Percentiles rank a stretch among this genome's conserved stretches.
Evolutionary conservation across 2,888 invertebrate genomes (phyloP).

Genomic region (Icerya purchasi): DNA sequence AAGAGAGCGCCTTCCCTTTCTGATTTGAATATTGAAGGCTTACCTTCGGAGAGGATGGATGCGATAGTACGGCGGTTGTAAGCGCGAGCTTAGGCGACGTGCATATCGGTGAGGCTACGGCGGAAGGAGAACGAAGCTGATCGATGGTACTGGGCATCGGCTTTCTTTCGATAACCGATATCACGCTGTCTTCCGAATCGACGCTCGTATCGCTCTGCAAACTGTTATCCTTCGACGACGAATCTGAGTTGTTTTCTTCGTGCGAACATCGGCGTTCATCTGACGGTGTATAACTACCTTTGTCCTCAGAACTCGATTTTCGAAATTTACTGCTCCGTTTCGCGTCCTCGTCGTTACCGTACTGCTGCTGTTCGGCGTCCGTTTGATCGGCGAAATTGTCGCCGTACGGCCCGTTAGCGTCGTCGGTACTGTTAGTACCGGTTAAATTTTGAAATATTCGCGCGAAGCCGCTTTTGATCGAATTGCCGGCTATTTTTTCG

Average conservation of each 20-base stretch:
- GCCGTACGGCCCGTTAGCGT: constrained; percentile 16
- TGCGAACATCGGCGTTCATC: constrained; percentile 51
- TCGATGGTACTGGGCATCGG: constrained; percentile 32
- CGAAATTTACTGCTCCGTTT: too few relatives aligned
- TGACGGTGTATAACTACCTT: constrained; percentile 13
- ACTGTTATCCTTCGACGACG: constrained; percentile 67
- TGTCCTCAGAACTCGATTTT: constrained; percentile 14
- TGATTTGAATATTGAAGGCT: constrained; percentile 26
- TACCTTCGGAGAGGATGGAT: constrained; percentile 21
- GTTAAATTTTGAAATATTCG: constrained; percentile 65
- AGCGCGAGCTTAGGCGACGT: constrained; percentile 20
- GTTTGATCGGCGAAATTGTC: constrained; percentile 16
- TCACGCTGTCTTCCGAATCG: constrained; percentile 64
- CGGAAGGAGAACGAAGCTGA: constrained; percentile 20
- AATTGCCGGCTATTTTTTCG: constrained; percentile 49
- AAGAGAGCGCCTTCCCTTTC: constrained; percentile 9
- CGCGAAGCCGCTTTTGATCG: constrained; percentile 52
- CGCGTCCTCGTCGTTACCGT: constrained; percentile 8
- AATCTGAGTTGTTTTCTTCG: constrained; percentile 54
- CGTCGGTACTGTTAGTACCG: constrained; percentile 15
- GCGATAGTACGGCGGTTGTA: constrained; percentile 19
- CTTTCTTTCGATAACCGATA: constrained; percentile 10
- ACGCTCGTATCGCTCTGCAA: constrained; percentile 83
- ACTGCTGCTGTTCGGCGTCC: constrained; percentile 12
- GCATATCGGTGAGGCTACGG: constrained; percentile 6